These are phyloP conservation scores for Upupa epops DNA, from an alignment of 2,113 vertebrate species.

Conservation along the genomic window DNA sequence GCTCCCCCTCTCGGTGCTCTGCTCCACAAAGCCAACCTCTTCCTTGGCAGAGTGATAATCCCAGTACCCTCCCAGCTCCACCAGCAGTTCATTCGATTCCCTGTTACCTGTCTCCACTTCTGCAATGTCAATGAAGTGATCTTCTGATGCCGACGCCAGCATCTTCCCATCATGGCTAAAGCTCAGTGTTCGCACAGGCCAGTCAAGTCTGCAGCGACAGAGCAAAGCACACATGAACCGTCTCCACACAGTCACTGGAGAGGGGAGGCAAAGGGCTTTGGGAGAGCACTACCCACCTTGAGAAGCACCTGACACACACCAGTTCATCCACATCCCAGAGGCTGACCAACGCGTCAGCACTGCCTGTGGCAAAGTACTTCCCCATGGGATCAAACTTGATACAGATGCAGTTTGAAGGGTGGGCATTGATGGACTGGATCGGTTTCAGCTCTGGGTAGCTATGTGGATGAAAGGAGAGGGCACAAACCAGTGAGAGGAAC, in stretches of 20 bases:
- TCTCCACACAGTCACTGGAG: accelerated
- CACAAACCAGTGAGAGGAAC: neutral
- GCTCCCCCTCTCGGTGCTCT: conserved; percentile 30
- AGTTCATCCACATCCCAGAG: conserved; percentile 97
- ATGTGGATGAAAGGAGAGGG: neutral
- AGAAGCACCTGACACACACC: conserved; percentile 97
- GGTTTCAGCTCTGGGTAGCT: conserved; percentile 98
- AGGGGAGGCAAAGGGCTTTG: neutral
- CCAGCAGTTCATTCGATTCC: neutral
- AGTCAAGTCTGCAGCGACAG: conserved; percentile 83
- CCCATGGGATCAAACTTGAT: conserved; percentile 98
- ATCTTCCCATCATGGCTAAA: conserved; percentile 98
- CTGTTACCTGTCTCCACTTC: conserved; percentile 93
- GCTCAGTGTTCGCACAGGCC: conserved; percentile 95
- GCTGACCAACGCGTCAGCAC: conserved; percentile 94
- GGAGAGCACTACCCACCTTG: conserved; percentile 77
- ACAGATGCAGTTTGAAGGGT: conserved; percentile 98
- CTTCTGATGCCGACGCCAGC: conserved; percentile 95
- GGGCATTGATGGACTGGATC: conserved; percentile 98
- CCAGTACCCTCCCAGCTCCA: neutral
- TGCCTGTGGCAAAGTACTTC: conserved; percentile 96
- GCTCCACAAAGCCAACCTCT: neutral
- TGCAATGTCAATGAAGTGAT: conserved; percentile 98
- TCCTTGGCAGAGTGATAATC: neutral
- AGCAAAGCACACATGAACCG: neutral